Evolutionary conservation across 1,140 invertebrate species (phyloP), one percentile per base, ranked within the genome.

Genomic region (Triops cancriformis): DNA sequence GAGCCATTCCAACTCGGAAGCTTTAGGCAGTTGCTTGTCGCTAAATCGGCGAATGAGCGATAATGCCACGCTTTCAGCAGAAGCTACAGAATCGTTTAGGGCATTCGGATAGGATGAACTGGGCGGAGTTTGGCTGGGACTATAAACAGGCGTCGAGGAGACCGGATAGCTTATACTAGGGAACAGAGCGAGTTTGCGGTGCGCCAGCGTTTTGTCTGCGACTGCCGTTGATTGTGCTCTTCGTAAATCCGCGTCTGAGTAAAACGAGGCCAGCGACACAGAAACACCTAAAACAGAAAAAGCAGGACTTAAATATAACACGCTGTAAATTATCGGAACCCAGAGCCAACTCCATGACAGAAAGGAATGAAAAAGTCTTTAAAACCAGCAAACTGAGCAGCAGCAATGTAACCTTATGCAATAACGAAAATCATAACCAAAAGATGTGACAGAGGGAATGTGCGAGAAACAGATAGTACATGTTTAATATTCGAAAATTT

Each of bases 1-100:
- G 4, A 95, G 84, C 93, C 93, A 95, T 77, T 92, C 88, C n/a
- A 95, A 83, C 76, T 94, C 92, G 4, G 91, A 92, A 18, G 92
- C 91, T 79, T 90, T 88, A 0, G 93, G 93, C 73, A 94, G 83
- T 78, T 93, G 90, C 80, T 91, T 90, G 79, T 93, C 90, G 79
- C 88, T 91, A 83, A 94, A 94, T 81, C 89, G 89, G 77, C 89
- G 90, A 51, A 95, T 88, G 1, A 95, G 83, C 41, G 90, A 91
- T 12, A 94, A 84, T 9, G 93, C 93, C 11, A 94, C 91, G 27
- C 89, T 88, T 85, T 95, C 93, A 1, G 93, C 93, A 11, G 92
- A 92, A 73, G 87, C 81, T 82, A 85, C 82, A 77, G 86, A 84
- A 79, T 86, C 78, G 80, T 86, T 80, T 27, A 81, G 51, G 14